Evolutionary conservation across 2,113 vertebrate species (phyloP), one percentile per base, ranked within the genome.

Genomic region (Cololabis saira): DNA sequence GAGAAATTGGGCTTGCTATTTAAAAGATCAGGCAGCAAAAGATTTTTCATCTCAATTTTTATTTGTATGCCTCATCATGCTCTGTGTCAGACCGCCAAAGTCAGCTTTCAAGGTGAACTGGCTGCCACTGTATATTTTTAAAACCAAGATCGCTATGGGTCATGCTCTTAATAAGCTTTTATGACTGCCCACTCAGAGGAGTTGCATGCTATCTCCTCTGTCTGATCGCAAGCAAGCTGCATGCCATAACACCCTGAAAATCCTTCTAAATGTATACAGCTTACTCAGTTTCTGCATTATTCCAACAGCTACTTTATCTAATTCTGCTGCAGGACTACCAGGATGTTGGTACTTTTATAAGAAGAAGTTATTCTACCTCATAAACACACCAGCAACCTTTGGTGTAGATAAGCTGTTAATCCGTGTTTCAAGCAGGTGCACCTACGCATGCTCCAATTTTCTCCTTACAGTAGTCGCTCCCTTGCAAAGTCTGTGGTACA

Each of bases 391-490:
- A 57, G 21, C 7, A 76, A 41, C 65, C 71, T 74, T 74, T 42
- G 11, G 54, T 70, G 70, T 55, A 47, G 71, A 72, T 65, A 71
- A 84, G 47, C 12, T 59, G 62, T 18, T 82, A 68, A 84, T 87
- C 75, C 56, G 5, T 1, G 62, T 84, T 77, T 77, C 27, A 83
- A 71, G 57, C 22, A 13, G 27, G 33, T n/a, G 2, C 52, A 27
- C 47, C 42, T 55, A 30, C 69, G 47, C 70, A 14, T 43, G 71
- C 65, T 69, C 81, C 42, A 44, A 45, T 82, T 84, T 85, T 61
- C 48, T 43, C 70, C 59, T 54, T 37, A 59, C 50, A 37, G 18
- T 71, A 63, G 59, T 48, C 52, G 53, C 50, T 70, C 52, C 57
- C 50, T 70, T 45, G 16, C 52, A 57, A 27, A 78, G 22, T 76